phyloP scores from a whole-genome alignment of 2,888 invertebrate genomes.

The Lasioglossum figueresi region DNA sequence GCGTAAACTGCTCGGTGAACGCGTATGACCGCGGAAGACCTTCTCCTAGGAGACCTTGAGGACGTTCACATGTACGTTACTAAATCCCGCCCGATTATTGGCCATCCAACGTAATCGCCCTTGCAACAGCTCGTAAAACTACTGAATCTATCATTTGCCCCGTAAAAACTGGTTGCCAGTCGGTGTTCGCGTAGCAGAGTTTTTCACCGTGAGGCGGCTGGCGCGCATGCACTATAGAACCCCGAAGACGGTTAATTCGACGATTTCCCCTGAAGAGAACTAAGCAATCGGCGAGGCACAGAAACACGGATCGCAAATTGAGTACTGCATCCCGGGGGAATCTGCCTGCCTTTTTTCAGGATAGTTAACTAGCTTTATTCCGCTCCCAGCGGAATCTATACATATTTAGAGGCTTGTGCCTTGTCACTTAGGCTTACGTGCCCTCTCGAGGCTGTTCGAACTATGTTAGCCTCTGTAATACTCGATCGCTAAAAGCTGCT shows the following conservation, averaged over 20 bases:
- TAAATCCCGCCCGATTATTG: background rate
- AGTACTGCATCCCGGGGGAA: background rate
- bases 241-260: background rate
- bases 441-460: background rate
- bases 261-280: background rate
- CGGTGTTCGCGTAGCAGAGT: background rate
- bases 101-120: background rate
- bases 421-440: background rate
- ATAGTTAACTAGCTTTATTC: background rate
- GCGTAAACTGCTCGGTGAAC: background rate
- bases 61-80: slow-evolving; percentile 1
- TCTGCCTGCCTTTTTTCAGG: background rate
- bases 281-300: background rate
- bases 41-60: background rate
- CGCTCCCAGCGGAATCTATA: background rate
- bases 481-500: slow-evolving; percentile 5
- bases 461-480: background rate
- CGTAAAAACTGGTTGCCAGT: background rate
- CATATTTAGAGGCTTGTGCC: background rate
- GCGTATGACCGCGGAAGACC: background rate
- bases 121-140: background rate
- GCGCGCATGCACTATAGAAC: background rate
- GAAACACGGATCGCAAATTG: background rate
- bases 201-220: background rate
- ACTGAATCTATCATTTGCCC: slow-evolving; percentile 5